Evolutionary conservation across 2,797 vertebrate genomes (phyloP), one percentile per base, ranked within the genome.

Genomic region (Coilia nasus): DNA sequence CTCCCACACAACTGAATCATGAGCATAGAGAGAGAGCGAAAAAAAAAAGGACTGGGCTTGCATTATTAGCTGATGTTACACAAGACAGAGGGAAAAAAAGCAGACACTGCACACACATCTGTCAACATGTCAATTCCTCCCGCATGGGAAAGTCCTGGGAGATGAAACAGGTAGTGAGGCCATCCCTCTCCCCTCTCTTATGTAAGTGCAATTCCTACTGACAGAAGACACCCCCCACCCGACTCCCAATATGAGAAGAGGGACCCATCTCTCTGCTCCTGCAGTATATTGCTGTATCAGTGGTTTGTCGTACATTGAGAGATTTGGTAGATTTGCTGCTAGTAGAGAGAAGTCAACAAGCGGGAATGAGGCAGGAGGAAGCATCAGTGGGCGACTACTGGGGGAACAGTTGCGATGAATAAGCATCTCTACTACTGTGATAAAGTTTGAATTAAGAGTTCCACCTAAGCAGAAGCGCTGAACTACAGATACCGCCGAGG

Each of bases 201-300:
- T 31, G 64, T 12, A 35, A 15, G 64, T 35, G 25, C 28, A 23
- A 67, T 67, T 23, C 9, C 25, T 75, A 15, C 31, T 31, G 31
- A 35, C 0, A 78, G 15, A 19, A 44, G 14, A 54, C 9, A 47
- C 50, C 50, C 14, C 7, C 9, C 50, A 54, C 50, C 7, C 50
- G 2, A 81, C 89, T 9, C 83, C 50, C 50, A 54, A 54, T 54
- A 6, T 35, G 71, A 31, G 17, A 78, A 44, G 31, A 17, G 67
- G 31, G 62, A 67, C 23, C 25, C 67, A 6, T 19, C 17, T 17
- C 17, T 78, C 35, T 17, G 19, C 15, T 78, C 7, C 7, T 78
- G 71, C 35, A 21, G 19, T 59, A n/a, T 59, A 64, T 9, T 23
- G 71, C 71, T 78, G 71, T 7, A 41, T 78, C 71, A 78, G 71